Percentiles rank a stretch among this genome's conserved stretches.
Conservation (phyloP, 2,888 invertebrate genomes). For the Koerneria pararmatus region DNA sequence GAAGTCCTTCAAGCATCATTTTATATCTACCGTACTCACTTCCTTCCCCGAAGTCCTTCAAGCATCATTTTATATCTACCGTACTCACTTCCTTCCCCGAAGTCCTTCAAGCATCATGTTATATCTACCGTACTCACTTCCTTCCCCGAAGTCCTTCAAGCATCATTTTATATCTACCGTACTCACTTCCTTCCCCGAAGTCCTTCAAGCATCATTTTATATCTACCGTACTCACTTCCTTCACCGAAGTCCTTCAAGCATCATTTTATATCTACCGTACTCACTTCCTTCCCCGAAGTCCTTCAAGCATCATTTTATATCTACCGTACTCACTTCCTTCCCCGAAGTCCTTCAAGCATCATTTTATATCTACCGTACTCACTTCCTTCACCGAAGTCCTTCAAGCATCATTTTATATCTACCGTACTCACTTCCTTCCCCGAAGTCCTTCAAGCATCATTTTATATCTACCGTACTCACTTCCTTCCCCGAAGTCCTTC, state of each 20-base stretch:
- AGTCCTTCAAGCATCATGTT: constrained; percentile 18
- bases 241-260: neutral
- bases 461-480: neutral
- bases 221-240: neutral
- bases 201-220: neutral
- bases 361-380: too few species aligned
- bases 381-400: too few species aligned
- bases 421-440: neutral
- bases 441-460: neutral
- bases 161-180: too few species aligned
- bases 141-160: constrained; percentile 22
- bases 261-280: neutral
- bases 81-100: constrained; percentile 25
- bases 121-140: constrained; percentile 18
- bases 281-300: constrained; percentile 25
- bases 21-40: neutral
- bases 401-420: neutral
- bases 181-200: too few species aligned
- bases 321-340: constrained; percentile 20
- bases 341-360: too few species aligned
- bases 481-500: constrained; percentile 26
- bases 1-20: neutral
- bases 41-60: neutral
- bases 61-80: neutral
- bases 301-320: constrained; percentile 18